Evolutionary conservation across 2,888 invertebrate species (phyloP), one percentile per base, ranked within the genome.

Genomic region (Syritta pipiens): DNA sequence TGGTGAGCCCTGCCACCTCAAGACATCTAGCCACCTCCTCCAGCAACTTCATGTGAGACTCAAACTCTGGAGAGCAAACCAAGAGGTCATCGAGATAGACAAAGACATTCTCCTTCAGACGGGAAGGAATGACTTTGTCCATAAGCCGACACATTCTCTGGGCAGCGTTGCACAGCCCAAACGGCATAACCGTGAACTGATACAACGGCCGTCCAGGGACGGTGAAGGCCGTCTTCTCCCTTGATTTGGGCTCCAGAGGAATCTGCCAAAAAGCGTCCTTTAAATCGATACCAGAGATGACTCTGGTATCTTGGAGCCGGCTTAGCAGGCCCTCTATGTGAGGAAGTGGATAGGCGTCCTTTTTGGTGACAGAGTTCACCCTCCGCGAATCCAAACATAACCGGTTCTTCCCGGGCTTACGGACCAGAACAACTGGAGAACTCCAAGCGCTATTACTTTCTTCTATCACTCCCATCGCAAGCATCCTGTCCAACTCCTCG

Each of bases 111-210:
- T 62, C 37, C 0, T 20, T 37, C 14, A 46, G 7, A 7, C 28
- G 37, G 12, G 24, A 12, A 14, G 37, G 37, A 12, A 62, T 49
- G 19, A 28, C 37, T 40, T 51, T 63, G 49, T 63, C 62, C 49
- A 49, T 51, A 0, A 62, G 24, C 48, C 35, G 5, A 26, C 35
- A 24, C 48, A 60, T 48, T 35, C 60, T 60, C 46, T 60, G 35
- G 0, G 60, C 24, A 14, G 60, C 32, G 1, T 24, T 35, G 7
- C 32, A 48, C 17, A 60, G 7, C 2, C 14, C 53, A 9, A 37
- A 55, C 10, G 14, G 17, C 24, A 37, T 26, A 10, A 14, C 37
- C n/a, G n/a, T n/a, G n/a, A n/a, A n/a, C n/a, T n/a, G n/a, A n/a
- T n/a, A n/a, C n/a, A n/a, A n/a, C n/a, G n/a, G n/a, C n/a, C n/a